Percentiles rank a stretch among this genome's conserved stretches.
Evolutionary conservation across 2,113 vertebrate species (phyloP).

Genomic region (Pundamilia nyererei): DNA sequence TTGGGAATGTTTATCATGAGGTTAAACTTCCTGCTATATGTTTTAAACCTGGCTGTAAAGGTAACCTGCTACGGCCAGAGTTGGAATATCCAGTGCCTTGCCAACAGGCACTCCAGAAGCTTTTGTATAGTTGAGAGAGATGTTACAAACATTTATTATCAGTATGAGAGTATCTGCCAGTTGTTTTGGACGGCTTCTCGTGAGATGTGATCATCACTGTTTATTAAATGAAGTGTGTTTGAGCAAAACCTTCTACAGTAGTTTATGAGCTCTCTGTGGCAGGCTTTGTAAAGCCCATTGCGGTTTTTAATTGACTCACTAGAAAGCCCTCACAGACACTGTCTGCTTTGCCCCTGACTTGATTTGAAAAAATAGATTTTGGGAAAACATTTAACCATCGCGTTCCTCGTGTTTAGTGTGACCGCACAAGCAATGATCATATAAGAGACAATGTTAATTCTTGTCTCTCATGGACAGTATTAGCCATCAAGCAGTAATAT

Average conservation of each 20-base stretch:
- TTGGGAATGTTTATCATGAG: not conserved
- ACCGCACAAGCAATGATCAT: not conserved
- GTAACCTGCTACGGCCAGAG: not conserved
- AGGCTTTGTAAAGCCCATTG: not conserved
- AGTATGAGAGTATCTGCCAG: not conserved
- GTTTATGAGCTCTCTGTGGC: not conserved
- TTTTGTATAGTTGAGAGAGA: not conserved
- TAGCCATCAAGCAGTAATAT: not conserved
- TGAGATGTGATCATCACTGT: not conserved
- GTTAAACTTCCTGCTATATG: not conserved
- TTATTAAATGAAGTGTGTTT: not conserved
- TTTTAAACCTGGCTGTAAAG: not conserved
- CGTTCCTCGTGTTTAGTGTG: not conserved
- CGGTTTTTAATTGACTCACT: constrained; percentile 2
- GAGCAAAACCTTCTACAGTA: not conserved
- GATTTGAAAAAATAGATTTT: not conserved
- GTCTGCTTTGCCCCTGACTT: not conserved
- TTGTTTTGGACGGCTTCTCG: not conserved
- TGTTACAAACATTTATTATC: not conserved
- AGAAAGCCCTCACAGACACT: not conserved
- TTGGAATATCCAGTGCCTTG: not conserved
- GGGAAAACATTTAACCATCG: not conserved
- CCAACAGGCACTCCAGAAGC: not conserved
- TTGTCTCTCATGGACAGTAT: not conserved
- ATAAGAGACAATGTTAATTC: not conserved